A percentile compares a stretch with the other conserved stretches of the same genome.
Evolutionary conservation across 2,113 vertebrate species (phyloP).

Genomic region (Gulo gulo): DNA sequence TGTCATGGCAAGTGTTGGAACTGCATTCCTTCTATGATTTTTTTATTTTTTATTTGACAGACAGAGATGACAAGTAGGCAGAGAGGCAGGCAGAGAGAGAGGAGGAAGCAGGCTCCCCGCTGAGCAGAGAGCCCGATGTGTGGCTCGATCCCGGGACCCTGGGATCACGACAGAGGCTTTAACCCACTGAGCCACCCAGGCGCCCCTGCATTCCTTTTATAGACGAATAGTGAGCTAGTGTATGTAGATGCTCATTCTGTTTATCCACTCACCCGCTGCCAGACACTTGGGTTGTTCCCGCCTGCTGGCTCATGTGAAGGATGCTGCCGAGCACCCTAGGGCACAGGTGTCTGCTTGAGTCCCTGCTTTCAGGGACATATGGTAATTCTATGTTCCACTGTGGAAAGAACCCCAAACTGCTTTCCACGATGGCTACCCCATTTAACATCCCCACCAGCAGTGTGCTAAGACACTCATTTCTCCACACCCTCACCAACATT

Average conservation of each 20-base stretch:
- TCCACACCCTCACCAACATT: background rate
- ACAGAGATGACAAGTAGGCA: too few relatives aligned
- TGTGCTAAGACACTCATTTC: background rate
- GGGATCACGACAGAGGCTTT: too few relatives aligned
- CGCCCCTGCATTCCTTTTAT: background rate
- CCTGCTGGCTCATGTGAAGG: background rate
- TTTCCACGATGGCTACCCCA: background rate
- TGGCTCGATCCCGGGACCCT: too few relatives aligned
- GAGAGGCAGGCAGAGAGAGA: too few relatives aligned
- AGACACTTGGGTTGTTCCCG: background rate
- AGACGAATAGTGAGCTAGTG: background rate
- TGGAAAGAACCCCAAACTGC: background rate
- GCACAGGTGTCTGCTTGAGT: background rate
- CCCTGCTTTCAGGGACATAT: background rate
- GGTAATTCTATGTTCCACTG: background rate
- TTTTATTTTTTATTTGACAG: too few relatives aligned
- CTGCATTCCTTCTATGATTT: background rate
- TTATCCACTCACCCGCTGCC: background rate
- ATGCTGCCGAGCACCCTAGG: background rate
- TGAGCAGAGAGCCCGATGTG: too few relatives aligned
- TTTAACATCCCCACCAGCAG: background rate
- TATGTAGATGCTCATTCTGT: background rate
- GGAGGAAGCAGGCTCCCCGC: too few relatives aligned
- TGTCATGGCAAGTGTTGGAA: background rate
- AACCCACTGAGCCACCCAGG: too few relatives aligned